A percentile compares a stretch with the other conserved stretches of the same genome.
These are phyloP conservation scores for Eupleurogrammus muticus DNA, from an alignment of 2,797 vertebrate genomes.

Conservation along the genomic window DNA sequence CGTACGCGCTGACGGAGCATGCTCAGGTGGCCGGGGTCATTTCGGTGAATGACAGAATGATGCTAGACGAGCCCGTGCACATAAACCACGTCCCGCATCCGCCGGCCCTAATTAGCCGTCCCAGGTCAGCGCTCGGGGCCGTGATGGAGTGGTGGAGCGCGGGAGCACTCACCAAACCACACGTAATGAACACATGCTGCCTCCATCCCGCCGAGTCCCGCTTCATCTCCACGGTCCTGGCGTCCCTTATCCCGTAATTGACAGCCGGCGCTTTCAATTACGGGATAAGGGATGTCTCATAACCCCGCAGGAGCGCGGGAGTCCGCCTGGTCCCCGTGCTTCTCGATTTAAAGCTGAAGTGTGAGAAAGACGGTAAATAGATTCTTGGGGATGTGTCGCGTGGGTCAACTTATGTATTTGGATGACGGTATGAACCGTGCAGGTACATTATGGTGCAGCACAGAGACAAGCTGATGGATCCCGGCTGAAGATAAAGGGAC, in stretches of 20 bases:
- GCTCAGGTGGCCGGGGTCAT: slow-evolving; percentile 70
- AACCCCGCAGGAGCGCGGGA: slow-evolving; percentile 34
- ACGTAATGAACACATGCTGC: slow-evolving; percentile 58
- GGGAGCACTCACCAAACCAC: slow-evolving; percentile 31
- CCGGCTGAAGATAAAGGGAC: slow-evolving; percentile 40
- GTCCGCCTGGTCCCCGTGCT: slow-evolving; percentile 5
- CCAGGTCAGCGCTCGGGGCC: slow-evolving; percentile 50
- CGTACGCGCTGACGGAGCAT: slow-evolving; percentile 62
- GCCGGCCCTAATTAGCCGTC: slow-evolving; percentile 66
- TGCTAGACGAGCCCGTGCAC: slow-evolving; percentile 59
- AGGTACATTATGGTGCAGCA: slow-evolving; percentile 16
- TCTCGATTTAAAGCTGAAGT: slow-evolving; percentile 6
- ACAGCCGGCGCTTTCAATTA: slow-evolving; percentile 31
- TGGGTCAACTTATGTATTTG: slow-evolving; percentile 42
- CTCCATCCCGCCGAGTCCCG: slow-evolving; percentile 28
- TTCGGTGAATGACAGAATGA: slow-evolving; percentile 77
- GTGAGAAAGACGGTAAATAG: slow-evolving; percentile 13
- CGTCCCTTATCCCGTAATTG: slow-evolving; percentile 47
- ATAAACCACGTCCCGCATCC: slow-evolving; percentile 65
- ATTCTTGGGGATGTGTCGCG: slow-evolving; percentile 2
- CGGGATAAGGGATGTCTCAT: slow-evolving; percentile 6
- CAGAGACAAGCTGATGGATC: slow-evolving; percentile 37
- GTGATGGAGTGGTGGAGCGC: slow-evolving; percentile 45
- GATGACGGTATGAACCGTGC: slow-evolving; percentile 32
- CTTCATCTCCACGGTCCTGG: slow-evolving; percentile 18